Base-by-base conservation (phyloP, 2,888 invertebrate genomes). In the Laspeyria flexula region DNA sequence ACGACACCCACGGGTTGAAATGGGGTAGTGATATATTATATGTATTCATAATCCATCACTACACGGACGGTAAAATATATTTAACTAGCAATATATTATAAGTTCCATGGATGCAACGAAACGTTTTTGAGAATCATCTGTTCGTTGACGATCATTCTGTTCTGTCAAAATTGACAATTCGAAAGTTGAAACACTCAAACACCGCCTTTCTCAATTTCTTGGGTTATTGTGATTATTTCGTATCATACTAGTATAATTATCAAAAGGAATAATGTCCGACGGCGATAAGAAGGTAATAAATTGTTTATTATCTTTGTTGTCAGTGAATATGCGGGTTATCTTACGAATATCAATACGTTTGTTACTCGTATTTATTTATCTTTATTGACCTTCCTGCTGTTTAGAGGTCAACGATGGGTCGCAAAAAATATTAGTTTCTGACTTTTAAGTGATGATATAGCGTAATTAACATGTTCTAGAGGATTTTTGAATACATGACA, bases 221-320 rank as follows among this genome's bases (percentile, higher is more conserved):
- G 40, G 12, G 43, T 59, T 62, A 58, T 65, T 55, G 65, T 72
- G 56, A 48, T 65, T 50, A 59, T 53, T 44, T 61, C 39, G 43
- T 46, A 51, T 57, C 27, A 43, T 44, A 45, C 35, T 70, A 57
- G 40, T 62, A 65, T 60, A 67, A 71, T 67, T 71, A 79, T 72
- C 55, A 70, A 73, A 60, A 76, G 55, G 52, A 73, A 76, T 71
- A 60, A 90, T 90, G 90, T 79, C 80, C 49, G 86, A 87, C 72
- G 77, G 67, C 49, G 87, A 87, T 86, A 86, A 86, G 79, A 90
- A 89, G 90, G 90, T 89, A 87, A 80, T 69, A 63, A 73, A 73
- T 67, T 65, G 50, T 65, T 56, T 66, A 70, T 76, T 83, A 81
- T 79, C 79, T 75, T 44, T 53, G 51, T 51, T 69, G 49, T 62